phyloP scores from a whole-genome alignment of 2,888 invertebrate species.

The Calameuta pallipes region DNA sequence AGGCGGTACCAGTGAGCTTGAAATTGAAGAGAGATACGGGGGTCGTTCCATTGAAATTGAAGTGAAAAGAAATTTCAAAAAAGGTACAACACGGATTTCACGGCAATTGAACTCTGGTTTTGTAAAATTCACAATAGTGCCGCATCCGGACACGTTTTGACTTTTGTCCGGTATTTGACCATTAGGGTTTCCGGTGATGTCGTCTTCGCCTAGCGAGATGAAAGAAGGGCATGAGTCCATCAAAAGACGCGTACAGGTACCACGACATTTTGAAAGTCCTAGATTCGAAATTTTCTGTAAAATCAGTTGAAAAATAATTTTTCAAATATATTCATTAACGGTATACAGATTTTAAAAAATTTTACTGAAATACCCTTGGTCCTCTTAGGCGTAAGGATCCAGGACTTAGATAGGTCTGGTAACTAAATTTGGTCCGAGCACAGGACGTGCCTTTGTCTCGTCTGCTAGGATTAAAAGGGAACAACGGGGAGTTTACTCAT shows the following conservation, averaged over 20 bases:
- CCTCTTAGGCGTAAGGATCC: background rate
- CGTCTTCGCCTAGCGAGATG: too few species aligned
- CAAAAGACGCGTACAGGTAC: too few species aligned
- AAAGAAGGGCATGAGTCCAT: too few species aligned
- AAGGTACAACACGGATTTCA: conserved; percentile 63
- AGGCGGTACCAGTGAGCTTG: too few species aligned
- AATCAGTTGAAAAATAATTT: too few species aligned
- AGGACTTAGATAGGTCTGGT: background rate
- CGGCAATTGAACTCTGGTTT: conserved; percentile 53
- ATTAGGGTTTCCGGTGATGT: conserved; percentile 38
- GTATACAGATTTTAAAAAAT: too few species aligned
- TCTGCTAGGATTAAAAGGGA: background rate
- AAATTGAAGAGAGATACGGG: too few species aligned
- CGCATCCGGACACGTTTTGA: conserved; percentile 57
- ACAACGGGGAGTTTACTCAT: background rate
- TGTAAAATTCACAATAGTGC: conserved; percentile 40
- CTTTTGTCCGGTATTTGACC: conserved; percentile 53
- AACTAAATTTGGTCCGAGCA: background rate
- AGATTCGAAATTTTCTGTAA: too few species aligned
- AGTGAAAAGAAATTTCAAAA: conserved; percentile 51
- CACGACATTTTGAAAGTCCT: too few species aligned
- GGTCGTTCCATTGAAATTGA: too few species aligned
- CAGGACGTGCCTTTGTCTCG: conserved; percentile 1
- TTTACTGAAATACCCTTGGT: background rate
- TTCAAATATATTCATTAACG: too few species aligned